Conservation (phyloP, 2,113 vertebrate genomes). For the Psittacula cyanocephala region DNA sequence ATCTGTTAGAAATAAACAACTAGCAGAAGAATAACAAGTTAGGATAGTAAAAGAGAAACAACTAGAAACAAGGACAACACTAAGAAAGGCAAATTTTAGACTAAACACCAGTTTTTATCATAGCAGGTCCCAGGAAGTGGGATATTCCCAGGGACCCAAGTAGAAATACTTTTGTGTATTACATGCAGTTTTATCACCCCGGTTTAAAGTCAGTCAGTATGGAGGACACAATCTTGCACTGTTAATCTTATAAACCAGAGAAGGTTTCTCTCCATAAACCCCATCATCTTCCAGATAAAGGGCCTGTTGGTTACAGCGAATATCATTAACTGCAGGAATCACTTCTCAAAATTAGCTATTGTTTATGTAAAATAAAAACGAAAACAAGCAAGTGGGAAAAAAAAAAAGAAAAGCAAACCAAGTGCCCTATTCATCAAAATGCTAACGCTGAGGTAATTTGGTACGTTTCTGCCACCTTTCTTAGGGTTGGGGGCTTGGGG, state of each 20-base stretch:
- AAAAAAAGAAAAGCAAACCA: background rate
- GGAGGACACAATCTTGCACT: background rate
- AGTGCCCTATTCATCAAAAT: background rate
- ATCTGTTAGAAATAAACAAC: constrained; percentile 50
- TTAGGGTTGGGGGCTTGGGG: background rate
- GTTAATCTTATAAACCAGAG: background rate
- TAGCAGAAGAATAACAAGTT: constrained; percentile 21
- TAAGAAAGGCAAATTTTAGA: constrained; percentile 1
- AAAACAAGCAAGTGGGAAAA: background rate
- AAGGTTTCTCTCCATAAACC: background rate
- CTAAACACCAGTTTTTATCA: background rate
- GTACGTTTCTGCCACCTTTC: background rate
- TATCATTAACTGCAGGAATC: background rate
- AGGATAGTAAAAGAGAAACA: background rate
- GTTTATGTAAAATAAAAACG: background rate
- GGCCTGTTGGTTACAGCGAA: background rate
- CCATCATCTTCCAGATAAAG: background rate
- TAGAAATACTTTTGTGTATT: background rate
- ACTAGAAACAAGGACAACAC: constrained; percentile 2
- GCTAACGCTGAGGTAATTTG: background rate
- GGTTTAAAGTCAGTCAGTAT: background rate
- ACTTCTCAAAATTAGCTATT: background rate
- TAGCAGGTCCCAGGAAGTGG: background rate
- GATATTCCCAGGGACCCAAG: background rate
- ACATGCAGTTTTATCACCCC: background rate